Evolutionary conservation across 2,888 invertebrate species (phyloP), one percentile per base, ranked within the genome.

Genomic region (Chrysina gloriosa): DNA sequence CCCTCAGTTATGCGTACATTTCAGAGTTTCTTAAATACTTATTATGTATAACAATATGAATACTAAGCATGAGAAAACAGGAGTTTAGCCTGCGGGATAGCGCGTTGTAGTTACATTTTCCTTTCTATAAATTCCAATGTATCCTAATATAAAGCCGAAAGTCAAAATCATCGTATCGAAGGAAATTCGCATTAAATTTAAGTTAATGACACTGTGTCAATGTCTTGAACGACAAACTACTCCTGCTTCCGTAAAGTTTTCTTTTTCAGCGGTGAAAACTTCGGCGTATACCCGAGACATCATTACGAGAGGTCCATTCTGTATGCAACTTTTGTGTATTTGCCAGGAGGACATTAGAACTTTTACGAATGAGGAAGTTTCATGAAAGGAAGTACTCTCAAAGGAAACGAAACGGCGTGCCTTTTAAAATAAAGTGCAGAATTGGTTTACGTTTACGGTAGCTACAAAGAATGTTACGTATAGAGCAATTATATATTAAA

Each of bases 381-480:
- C 39, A 56, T 56, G 56, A 56, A 56, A 63, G 34, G 63, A 47
- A 52, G 25, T 67, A 34, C 65, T 64, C 63, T 56, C 67, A 69
- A 70, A 64, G 69, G 67, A 65, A 63, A 65, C 64, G 61, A 56
- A 52, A 67, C 65, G 61, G 64, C 67, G 58, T 63, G 31, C 68
- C 70, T 70, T 70, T 68, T 70, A 68, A 56, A 70, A 67, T 70
- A 67, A 70, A 70, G 69, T 69, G 61, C 50, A 67, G 69, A 67
- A 69, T 67, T 69, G 56, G 64, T 58, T 67, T 69, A 69, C 67
- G 48, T 69, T 58, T 67, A 67, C 42, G 42, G 7, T 11, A 16
- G 52, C 6, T 47, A n/a, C 47, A 29, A 29, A 52, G 52, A 19
- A 25, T 6, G 19, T 47, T 47, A 47, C n/a, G n/a, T 47, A 6